These are phyloP conservation scores for Ascidia mentula DNA, from an alignment of 23 tunicate species.

Conservation along the genomic window DNA sequence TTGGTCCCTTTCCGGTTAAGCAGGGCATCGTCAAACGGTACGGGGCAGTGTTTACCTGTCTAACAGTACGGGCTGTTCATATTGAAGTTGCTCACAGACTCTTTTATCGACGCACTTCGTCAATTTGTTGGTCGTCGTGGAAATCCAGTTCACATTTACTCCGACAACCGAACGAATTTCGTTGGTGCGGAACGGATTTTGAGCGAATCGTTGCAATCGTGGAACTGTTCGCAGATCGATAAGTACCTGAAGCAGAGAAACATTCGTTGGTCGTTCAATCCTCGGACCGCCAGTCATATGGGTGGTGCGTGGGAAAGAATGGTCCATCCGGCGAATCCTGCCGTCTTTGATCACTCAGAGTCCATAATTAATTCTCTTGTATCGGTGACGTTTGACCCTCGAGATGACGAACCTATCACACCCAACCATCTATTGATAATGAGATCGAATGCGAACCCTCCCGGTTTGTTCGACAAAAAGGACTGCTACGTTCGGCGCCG, in stretches of 20 bases:
- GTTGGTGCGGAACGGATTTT: constrained; percentile 18
- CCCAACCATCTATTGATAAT: constrained; percentile 9
- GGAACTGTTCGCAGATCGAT: not conserved
- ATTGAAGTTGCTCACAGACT: constrained; percentile 22
- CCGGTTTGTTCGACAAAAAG: not conserved
- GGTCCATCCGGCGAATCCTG: no score
- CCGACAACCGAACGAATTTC: constrained; percentile 5
- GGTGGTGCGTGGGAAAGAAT: no score
- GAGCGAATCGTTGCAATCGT: constrained; percentile 7
- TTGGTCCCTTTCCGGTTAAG: constrained; percentile 5
- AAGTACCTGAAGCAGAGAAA: not conserved
- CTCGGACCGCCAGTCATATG: no score
- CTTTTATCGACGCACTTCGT: constrained; percentile 16
- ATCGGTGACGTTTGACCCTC: not conserved
- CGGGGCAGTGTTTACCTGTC: constrained; percentile 20
- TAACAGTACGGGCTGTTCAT: constrained; percentile 20
- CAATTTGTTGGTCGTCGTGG: constrained; percentile 7
- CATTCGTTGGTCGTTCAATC: no score
- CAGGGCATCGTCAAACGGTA: constrained; percentile 27
- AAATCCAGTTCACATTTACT: not conserved
- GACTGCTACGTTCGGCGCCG: constrained; percentile 19
- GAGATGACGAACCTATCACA: constrained; percentile 13
- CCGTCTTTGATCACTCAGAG: not conserved
- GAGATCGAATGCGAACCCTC: not conserved
- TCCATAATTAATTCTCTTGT: constrained; percentile 4